Conservation (phyloP, 1,140 invertebrate species). For the Cherax quadricarinatus region DNA sequence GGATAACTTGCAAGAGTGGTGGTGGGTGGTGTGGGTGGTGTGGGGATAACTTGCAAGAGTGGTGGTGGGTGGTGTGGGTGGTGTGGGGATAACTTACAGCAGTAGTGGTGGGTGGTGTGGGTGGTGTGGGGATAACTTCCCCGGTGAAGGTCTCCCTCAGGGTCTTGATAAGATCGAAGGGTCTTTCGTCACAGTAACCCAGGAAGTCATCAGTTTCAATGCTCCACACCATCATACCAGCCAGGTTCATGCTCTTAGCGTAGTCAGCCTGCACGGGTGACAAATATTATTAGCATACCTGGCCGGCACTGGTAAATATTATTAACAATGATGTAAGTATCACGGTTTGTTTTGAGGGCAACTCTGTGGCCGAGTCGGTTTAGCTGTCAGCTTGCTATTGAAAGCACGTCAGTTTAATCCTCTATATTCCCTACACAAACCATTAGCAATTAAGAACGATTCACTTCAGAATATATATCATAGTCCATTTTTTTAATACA, state of each 20-base stretch:
- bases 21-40: too few species aligned
- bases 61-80: background rate
- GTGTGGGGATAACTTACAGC: constrained; percentile 11
- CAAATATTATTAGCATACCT: background rate
- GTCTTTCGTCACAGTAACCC: constrained; percentile 76
- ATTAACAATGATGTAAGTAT: too few species aligned
- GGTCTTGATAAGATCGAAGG: constrained; percentile 81
- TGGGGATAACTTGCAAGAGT: too few species aligned
- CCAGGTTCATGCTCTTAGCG: constrained; percentile 75
- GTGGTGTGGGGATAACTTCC: background rate
- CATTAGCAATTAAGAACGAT: too few species aligned
- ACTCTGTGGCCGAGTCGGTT: too few species aligned
- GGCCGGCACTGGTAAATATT: too few species aligned
- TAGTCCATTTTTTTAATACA: too few species aligned
- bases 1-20: background rate
- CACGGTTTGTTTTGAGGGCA: too few species aligned
- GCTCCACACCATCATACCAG: constrained; percentile 79
- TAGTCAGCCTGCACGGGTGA: constrained; percentile 73
- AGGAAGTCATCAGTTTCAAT: constrained; percentile 79
- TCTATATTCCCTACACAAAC: too few species aligned
- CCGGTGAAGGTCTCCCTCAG: constrained; percentile 77
- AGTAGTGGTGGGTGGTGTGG: constrained; percentile 14
- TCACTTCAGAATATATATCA: too few species aligned
- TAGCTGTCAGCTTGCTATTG: too few species aligned
- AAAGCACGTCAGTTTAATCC: too few species aligned